Evolutionary conservation across 2,797 vertebrate genomes (phyloP), one percentile per base, ranked within the genome.

Genomic region (Rallus crepitans): DNA sequence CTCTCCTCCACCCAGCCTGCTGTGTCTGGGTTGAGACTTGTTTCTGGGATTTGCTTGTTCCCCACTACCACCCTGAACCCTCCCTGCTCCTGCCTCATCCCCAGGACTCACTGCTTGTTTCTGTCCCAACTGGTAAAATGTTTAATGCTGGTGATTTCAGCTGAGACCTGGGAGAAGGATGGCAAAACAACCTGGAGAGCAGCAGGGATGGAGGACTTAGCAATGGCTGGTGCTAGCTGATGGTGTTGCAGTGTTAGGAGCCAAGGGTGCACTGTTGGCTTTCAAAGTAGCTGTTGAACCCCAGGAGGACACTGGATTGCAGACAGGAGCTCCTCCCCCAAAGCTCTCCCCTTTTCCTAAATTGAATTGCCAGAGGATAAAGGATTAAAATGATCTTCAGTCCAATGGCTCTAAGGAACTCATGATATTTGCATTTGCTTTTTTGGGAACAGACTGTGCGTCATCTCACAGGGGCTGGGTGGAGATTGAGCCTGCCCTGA

Each of bases 141-240:
- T 57, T 48, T 25, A 6, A 1, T 7, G 33, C 56, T 70, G 7
- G 0, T 4, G 23, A 14, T 8, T 77, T n/a, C 73, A 7, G 24
- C 18, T 27, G 59, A 9, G 53, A 47, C 20, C 53, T 14, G 2
- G 60, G 48, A 57, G 37, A 66, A 50, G 0, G 0, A 9, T 60
- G 57, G 71, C 40, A 64, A 69, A 90, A 23, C 10, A 31, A 3
- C 66, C 3, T 15, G 70, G 66, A 82, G 66, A 75, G 57, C 71
- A 60, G 30, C 39, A 16, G 68, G 52, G 63, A 23, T 6, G 7
- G 63, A 33, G 42, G 63, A 11, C 24, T 21, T 40, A 2, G 73
- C 35, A 57, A 21, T 0, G 8, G 28, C 35, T 33, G 8, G 23
- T 2, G 8, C 33, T 18, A 0, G 8, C 35, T 56, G 72, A 60